phyloP scores from a whole-genome alignment of 2,888 invertebrate species.

The Silvanus unidentatus region DNA sequence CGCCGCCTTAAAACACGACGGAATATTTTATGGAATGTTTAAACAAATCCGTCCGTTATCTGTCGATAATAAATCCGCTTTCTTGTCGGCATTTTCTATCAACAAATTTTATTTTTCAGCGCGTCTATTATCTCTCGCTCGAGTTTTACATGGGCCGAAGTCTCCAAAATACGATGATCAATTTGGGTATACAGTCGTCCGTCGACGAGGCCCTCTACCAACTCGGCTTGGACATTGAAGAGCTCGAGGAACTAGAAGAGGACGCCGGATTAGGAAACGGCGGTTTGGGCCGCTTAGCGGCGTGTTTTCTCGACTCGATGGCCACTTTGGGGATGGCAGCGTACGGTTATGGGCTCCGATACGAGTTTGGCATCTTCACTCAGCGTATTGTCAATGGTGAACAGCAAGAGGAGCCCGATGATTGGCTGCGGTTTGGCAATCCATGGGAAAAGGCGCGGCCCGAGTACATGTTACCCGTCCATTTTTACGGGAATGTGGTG shows the following conservation, averaged over 20 bases:
- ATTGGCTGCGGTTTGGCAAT: slow-evolving; percentile 97
- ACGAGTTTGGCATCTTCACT: slow-evolving; percentile 98
- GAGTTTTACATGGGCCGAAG: slow-evolving; percentile 99
- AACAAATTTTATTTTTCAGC: no score
- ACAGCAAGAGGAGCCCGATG: slow-evolving; percentile 97
- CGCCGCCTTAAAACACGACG: no score
- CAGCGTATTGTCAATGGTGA: slow-evolving; percentile 95
- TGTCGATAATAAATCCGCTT: no score
- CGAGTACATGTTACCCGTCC: slow-evolving; percentile 94
- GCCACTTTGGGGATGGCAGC: slow-evolving; percentile 96
- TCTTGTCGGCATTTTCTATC: no score
- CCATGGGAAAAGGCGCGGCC: slow-evolving; percentile 99
- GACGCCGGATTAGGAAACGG: slow-evolving; percentile 99
- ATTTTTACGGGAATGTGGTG: slow-evolving; percentile 93
- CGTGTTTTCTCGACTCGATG: slow-evolving; percentile 98
- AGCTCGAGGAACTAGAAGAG: slow-evolving; percentile 94
- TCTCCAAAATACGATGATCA: slow-evolving; percentile 98
- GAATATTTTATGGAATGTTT: no score
- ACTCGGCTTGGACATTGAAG: slow-evolving; percentile 95
- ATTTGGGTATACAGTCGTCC: slow-evolving; percentile 93
- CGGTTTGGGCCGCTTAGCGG: slow-evolving; percentile 94
- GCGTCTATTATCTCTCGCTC: slow-evolving; percentile 96
- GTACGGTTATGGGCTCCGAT: slow-evolving; percentile 94
- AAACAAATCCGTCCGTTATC: no score
- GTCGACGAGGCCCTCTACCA: slow-evolving; percentile 99